phyloP scores from a whole-genome alignment of 1,140 invertebrate species.

The Papilio xuthus region DNA sequence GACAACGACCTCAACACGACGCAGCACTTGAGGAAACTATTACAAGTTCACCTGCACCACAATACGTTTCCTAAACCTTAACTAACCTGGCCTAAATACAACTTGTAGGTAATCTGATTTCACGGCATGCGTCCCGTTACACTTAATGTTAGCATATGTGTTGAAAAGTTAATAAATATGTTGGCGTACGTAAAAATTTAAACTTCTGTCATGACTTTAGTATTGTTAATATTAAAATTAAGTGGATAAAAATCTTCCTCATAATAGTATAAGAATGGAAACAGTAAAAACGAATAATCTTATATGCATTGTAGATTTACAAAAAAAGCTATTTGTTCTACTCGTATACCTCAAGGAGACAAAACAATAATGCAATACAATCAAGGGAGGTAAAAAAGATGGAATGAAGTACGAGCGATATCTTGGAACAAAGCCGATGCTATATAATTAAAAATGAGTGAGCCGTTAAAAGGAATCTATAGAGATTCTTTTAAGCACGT shows the following conservation, averaged over 20 bases:
- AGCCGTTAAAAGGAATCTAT: conserved; percentile 29
- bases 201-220: background rate
- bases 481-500: conserved; percentile 34
- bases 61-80: conserved; percentile 1
- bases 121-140: background rate
- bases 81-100: background rate
- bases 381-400: background rate
- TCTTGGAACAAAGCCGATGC: conserved; percentile 25
- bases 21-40: conserved; percentile 26
- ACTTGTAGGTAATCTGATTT: conserved; percentile 1
- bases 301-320: background rate
- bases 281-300: background rate
- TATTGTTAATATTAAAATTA: background rate
- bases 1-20: conserved; percentile 5
- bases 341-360: background rate
- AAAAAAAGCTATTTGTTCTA: background rate
- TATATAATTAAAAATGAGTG: conserved; percentile 32
- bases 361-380: background rate
- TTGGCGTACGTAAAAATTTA: too few species aligned
- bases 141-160: background rate
- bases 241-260: background rate
- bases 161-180: background rate
- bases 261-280: background rate
- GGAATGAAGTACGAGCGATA: background rate
- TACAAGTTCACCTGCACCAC: background rate